phyloP scores from a whole-genome alignment of 1,140 invertebrate genomes.

The Pseudomyrmex dendroicus region DNA sequence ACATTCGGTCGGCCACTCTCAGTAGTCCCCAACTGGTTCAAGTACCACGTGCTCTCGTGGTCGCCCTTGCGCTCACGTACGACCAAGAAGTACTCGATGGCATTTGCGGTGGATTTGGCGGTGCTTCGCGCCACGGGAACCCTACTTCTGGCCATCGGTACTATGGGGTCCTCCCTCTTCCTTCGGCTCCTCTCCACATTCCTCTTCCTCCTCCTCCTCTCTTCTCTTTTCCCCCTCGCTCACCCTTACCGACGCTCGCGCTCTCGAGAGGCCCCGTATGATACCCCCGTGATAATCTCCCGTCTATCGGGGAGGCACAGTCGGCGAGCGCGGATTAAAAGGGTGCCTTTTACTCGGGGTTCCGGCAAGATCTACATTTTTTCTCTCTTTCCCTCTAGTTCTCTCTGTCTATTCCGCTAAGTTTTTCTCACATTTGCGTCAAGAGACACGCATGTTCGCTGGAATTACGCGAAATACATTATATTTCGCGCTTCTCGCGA shows the following conservation, averaged over 20 bases:
- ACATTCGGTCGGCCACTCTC: conserved; percentile 75
- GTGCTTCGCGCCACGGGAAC: conserved; percentile 79
- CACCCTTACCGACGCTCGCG: conserved; percentile 62
- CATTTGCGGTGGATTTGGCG: conserved; percentile 84
- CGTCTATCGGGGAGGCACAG: conserved; percentile 74
- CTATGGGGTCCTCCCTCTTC: conserved; percentile 73
- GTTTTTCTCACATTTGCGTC: conserved; percentile 13
- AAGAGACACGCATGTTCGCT: not conserved
- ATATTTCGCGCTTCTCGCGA: not conserved
- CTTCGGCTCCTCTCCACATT: conserved; percentile 25
- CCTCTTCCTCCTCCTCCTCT: conserved; percentile 45
- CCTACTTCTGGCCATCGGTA: conserved; percentile 78
- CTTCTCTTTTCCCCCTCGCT: conserved; percentile 16
- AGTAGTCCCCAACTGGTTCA: conserved; percentile 84
- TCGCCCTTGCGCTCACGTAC: conserved; percentile 84
- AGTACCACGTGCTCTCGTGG: conserved; percentile 81
- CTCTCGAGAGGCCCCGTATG: conserved; percentile 82
- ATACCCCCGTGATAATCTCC: conserved; percentile 83
- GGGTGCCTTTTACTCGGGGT: conserved; percentile 71
- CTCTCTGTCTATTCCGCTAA: conserved; percentile 6
- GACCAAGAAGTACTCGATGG: conserved; percentile 82
- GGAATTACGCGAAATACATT: not conserved
- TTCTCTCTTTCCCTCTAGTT: conserved; percentile 25
- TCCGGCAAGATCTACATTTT: conserved; percentile 68
- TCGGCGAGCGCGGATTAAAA: conserved; percentile 73